Evolutionary conservation across 2,113 vertebrate genomes (phyloP), one percentile per base, ranked within the genome.

Genomic region (Xiphophorus maculatus): DNA sequence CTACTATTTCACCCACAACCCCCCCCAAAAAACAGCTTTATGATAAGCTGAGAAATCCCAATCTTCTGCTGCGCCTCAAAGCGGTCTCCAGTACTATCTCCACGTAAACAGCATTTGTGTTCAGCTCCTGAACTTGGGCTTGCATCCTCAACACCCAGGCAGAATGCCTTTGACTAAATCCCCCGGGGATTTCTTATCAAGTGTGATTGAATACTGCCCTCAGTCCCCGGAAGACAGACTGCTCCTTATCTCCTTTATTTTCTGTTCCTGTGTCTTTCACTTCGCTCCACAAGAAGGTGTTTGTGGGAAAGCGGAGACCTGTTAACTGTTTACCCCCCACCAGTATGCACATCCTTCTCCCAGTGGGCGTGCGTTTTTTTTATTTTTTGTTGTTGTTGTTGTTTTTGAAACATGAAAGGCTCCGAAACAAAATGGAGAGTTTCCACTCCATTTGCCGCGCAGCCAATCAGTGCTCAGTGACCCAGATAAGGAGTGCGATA

Each of bases 381-480:
- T 2, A 0, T 9, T 15, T 8, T 9, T 35, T 35, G 1, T 33
- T 35, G 32, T 33, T 33, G 32, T 33, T 35, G 33, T 35, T 37
- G 35, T 37, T 11, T 37, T 37, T 82, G 63, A 82, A 88, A 88
- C 81, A 87, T 89, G 80, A 91, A 90, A 89, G 85, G 63, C 81
- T 76, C 66, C 0, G 30, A 80, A 37, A 89, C 82, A 82, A 90
- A 93, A 91, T 85, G 74, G 74, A 70, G 85, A 74, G 82, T 91
- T 93, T 93, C 82, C 85, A 87, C 90, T 87, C 86, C 77, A 91
- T 92, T 93, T 89, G 85, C 87, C 79, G 79, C 72, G 83, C 84
- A 89, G 88, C 85, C 89, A 91, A 90, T 93, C 91, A 86, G 87
- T 69, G 81, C 7, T 83, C 90, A 74, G 87, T 91, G 93, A 93